Evolutionary conservation across 2,797 vertebrate genomes (phyloP).

Genomic region (Crocidura indochinensis): DNA sequence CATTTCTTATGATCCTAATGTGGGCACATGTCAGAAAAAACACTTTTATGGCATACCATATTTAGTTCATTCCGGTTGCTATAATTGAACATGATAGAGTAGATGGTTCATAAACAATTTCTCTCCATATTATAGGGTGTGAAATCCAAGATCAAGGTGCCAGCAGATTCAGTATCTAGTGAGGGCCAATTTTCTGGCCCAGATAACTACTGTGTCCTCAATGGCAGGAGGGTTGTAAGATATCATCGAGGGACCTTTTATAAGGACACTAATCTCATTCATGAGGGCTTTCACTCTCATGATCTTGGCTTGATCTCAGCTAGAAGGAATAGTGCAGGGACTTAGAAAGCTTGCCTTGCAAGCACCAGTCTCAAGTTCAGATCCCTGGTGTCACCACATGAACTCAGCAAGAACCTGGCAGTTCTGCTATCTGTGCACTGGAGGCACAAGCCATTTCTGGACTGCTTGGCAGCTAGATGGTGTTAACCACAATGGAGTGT

Average conservation of each 20-base stretch:
- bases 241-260: neutral
- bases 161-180: neutral
- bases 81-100: neutral
- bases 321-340: neutral
- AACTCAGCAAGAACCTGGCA: too few relatives aligned
- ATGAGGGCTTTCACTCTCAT: neutral
- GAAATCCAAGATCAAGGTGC: neutral
- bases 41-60: neutral
- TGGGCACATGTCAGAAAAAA: neutral
- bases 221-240: neutral
- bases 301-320: neutral
- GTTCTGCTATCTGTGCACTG: too few relatives aligned
- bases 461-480: too few relatives aligned
- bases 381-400: too few relatives aligned
- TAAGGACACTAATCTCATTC: conserved; percentile 4
- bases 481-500: too few relatives aligned
- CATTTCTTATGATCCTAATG: neutral
- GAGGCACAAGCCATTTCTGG: too few relatives aligned
- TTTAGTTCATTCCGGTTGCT: neutral
- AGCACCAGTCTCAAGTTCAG: too few relatives aligned
- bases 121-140: neutral
- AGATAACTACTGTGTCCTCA: neutral
- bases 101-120: neutral
- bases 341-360: too few relatives aligned
- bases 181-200: neutral